Conservation (phyloP, 35 echinoderm and acorn worm genomes). For the Ptychodera flava region DNA sequence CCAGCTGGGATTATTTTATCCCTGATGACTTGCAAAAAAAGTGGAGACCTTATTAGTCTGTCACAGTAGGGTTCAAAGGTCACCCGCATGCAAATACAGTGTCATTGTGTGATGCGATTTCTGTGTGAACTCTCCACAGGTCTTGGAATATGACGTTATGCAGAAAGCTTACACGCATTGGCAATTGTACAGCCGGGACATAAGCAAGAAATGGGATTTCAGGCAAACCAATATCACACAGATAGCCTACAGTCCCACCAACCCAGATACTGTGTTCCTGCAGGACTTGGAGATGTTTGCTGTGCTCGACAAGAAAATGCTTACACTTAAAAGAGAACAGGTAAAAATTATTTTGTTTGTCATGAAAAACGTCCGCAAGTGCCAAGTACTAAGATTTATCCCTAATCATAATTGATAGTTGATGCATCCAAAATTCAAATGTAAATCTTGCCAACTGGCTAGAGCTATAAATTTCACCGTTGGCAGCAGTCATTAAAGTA, state of each 20-base stretch:
- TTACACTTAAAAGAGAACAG: not conserved
- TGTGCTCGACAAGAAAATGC: not conserved
- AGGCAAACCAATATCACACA: not conserved
- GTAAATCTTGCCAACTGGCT: not conserved
- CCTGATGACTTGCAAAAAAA: too few species aligned
- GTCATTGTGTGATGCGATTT: too few species aligned
- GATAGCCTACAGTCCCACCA: not conserved
- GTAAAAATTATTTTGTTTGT: not conserved
- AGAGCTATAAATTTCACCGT: not conserved
- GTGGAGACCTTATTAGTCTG: too few species aligned
- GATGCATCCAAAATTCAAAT: not conserved
- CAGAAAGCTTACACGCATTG: constrained; percentile 5
- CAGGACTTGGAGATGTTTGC: constrained; percentile 5
- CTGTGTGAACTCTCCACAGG: too few species aligned
- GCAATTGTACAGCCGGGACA: not conserved
- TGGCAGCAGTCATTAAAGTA: not conserved
- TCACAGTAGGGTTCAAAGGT: too few species aligned
- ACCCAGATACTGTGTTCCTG: constrained; percentile 4
- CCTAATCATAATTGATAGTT: not conserved
- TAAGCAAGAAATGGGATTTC: not conserved
- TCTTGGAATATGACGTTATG: constrained; percentile 7
- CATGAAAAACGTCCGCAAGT: not conserved
- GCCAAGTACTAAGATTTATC: not conserved
- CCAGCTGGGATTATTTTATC: too few species aligned
- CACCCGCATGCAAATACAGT: too few species aligned